Evolutionary conservation across 2,888 invertebrate genomes (phyloP), one percentile per base, ranked within the genome.

Genomic region (Drosophila macrospina): DNA sequence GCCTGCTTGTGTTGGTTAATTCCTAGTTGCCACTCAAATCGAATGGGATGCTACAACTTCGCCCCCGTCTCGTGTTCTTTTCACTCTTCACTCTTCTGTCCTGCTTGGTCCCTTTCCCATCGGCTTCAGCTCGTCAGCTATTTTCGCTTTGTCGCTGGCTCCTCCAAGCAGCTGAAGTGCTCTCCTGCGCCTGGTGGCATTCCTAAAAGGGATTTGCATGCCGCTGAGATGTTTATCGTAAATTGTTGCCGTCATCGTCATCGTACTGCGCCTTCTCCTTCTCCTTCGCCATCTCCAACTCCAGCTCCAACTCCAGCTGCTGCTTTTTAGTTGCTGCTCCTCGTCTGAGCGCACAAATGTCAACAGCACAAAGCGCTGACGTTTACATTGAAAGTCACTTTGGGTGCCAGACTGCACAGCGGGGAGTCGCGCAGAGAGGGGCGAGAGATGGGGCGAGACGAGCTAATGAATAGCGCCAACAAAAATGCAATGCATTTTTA

Each of bases 181-280:
- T 68, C 87, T 80, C 64, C 78, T 69, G 78, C 62, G 87, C 87
- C 65, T 80, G 80, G 45, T 77, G 77, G 80, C 72, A 65, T 79
- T 79, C 69, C 76, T 86, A 86, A 86, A 82, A 88, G 78, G 85
- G 85, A 87, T 89, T 89, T 89, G 85, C 89, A 87, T 85, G 86
- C 85, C 89, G 82, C 86, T 81, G 85, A 89, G 89, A 85, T 85
- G 88, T 87, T 89, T 89, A 87, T 89, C 85, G 85, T 69, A 85
- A 89, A 85, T 85, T 84, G 87, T 87, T 78, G 89, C 85, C 73
- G 69, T 70, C 74, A 63, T 65, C 63, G 54, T 61, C 47, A 51
- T 47, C 55, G 24, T 47, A 4, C 48, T 20, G 10, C 37, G 10
- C 1, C 61, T 37, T n/a, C n/a, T n/a, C n/a, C n/a, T n/a, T n/a